phyloP scores from a whole-genome alignment of 2,113 vertebrate genomes.

The Rhizomys pruinosus region DNA sequence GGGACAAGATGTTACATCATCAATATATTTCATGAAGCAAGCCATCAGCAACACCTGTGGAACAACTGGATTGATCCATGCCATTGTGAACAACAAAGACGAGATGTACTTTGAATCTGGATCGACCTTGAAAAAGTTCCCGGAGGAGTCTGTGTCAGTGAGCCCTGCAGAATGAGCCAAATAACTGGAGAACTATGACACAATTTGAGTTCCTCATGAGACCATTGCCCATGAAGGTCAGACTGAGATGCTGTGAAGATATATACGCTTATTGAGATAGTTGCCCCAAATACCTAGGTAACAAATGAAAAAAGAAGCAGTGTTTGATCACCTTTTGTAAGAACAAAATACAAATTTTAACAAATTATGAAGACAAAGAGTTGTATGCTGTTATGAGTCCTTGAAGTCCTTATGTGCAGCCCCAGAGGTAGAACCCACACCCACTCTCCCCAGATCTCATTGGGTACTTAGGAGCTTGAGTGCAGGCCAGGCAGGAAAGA shows the following conservation, averaged over 20 bases:
- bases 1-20: constrained; percentile 91
- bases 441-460: not conserved
- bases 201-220: constrained; percentile 98
- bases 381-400: not conserved
- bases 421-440: not conserved
- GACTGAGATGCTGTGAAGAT: constrained; percentile 84
- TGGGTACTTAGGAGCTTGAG: not conserved
- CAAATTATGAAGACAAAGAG: not conserved
- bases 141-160: constrained; percentile 92
- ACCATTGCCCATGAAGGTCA: constrained; percentile 99
- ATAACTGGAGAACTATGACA: constrained; percentile 97
- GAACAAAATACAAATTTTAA: not conserved
- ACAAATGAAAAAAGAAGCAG: not conserved
- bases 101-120: constrained; percentile 94
- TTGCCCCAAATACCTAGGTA: not conserved
- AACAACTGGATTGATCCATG: constrained; percentile 98
- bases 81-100: constrained; percentile 95
- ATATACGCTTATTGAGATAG: not conserved
- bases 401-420: not conserved
- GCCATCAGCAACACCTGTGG: constrained; percentile 98
- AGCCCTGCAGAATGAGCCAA: constrained; percentile 93
- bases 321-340: not conserved
- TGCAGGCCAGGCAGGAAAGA: not conserved
- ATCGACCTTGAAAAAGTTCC: constrained; percentile 94
- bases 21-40: constrained; percentile 98